Base-by-base conservation (phyloP, 2,888 invertebrate species). In the Branchellion lobata region DNA sequence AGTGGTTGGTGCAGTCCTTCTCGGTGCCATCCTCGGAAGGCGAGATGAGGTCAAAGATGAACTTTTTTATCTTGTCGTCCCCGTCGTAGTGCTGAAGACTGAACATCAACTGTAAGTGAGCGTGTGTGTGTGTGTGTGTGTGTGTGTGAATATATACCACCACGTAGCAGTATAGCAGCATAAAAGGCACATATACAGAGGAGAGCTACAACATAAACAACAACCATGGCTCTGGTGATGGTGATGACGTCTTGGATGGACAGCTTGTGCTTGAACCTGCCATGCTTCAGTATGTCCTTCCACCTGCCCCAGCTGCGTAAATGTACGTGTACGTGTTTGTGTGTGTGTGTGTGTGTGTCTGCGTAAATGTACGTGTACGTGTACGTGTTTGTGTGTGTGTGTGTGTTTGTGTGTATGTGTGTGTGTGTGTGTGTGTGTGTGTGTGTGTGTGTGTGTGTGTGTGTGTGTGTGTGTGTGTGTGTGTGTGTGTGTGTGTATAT, bases 41-140 rank as follows among this genome's bases (percentile, higher is more conserved):
- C 79, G 94, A 93, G 81, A 99, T 96, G 36, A 99, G 90, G 87
- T 98, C 97, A 93, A 95, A 97, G 83, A 98, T 96, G 86, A 98
- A 99, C 85, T 93, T 93, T 85, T 96, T 93, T 82, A 98, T 96
- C 88, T 96, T 96, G 87, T 99, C 98, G 88, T 99, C 99, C 0
- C 98, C 98, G 85, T 95, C 93, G 88, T 96, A 99, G 86, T 94
- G 94, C 84, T 96, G 92, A 83, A 99, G 90, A 86, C 98, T 98
- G 88, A 95, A 83, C 73, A 97, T 90, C 24, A 96, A 90, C 93
- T 94, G 80, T 24, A 77, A 72, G 51, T 40, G 40, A 14, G 40
- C 14, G 40, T 5, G 40, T 40, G 40, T 40, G 40, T n/a, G 40
- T 40, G 40, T 40, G 40, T 5, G 40, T 40, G 40, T 5, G 40